phyloP scores from a whole-genome alignment of 2,113 vertebrate species.

The Acinonyx jubatus region DNA sequence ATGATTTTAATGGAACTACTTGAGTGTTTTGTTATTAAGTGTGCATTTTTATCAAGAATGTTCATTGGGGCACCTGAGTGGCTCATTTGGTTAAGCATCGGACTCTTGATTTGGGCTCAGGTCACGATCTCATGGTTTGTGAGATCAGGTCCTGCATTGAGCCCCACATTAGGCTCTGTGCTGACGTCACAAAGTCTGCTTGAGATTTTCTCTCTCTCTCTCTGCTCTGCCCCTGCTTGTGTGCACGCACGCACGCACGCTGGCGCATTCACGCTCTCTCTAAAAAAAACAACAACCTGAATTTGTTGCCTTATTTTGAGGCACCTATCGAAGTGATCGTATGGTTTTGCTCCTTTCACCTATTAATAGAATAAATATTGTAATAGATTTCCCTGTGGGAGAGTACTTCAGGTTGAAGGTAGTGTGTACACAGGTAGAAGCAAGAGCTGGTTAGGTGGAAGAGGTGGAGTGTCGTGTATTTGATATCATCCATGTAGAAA shows the following conservation, averaged over 20 bases:
- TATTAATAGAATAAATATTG: not conserved
- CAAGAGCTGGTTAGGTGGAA: not conserved
- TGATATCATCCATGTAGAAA: not conserved
- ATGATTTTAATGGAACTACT: not conserved
- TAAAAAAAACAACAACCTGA: not conserved
- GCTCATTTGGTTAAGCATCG: too few relatives aligned
- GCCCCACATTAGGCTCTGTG: too few relatives aligned
- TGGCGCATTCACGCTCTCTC: too few relatives aligned
- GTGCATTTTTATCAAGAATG: not conserved
- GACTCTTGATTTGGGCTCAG: too few relatives aligned
- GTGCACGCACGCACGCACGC: too few relatives aligned
- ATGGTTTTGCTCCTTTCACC: slow-evolving; percentile 16
- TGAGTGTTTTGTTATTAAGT: slow-evolving; percentile 6
- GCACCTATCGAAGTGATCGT: not conserved
- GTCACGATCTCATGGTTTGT: too few relatives aligned
- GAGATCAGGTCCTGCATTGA: too few relatives aligned
- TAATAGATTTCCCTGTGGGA: not conserved
- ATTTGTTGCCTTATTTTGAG: not conserved
- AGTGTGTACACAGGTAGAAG: not conserved
- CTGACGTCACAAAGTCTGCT: too few relatives aligned
- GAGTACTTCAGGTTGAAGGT: not conserved
- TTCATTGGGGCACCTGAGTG: not conserved
- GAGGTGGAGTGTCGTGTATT: not conserved
- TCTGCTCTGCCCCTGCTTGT: too few relatives aligned
- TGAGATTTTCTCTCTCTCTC: too few relatives aligned